These are phyloP conservation scores for Sparidentex hasta DNA, from an alignment of 2,797 vertebrate species.

Conservation along the genomic window DNA sequence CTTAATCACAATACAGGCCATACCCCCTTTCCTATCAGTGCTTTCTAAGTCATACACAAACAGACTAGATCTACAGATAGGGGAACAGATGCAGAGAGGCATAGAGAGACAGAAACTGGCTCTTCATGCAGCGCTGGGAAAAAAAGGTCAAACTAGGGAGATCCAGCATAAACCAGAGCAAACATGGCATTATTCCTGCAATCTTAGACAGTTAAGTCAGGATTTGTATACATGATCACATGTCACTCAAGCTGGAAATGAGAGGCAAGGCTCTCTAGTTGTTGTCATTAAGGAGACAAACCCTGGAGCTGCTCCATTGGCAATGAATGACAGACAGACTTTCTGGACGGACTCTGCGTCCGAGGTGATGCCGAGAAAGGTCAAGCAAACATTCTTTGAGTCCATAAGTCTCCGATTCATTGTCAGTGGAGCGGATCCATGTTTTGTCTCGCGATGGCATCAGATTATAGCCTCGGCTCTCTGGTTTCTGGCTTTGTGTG, in stretches of 20 bases:
- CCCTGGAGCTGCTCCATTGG: slow-evolving; percentile 66
- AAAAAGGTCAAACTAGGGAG: slow-evolving; percentile 34
- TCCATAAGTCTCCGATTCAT: slow-evolving; percentile 68
- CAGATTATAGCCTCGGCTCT: slow-evolving; percentile 56
- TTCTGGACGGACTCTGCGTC: slow-evolving; percentile 48
- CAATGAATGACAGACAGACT: slow-evolving; percentile 63
- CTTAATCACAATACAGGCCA: slow-evolving; percentile 53
- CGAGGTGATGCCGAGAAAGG: slow-evolving; percentile 62
- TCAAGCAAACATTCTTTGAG: slow-evolving; percentile 75
- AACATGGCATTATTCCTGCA: slow-evolving; percentile 41
- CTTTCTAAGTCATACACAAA: slow-evolving; percentile 59
- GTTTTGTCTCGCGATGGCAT: slow-evolving; percentile 66
- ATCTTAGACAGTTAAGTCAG: slow-evolving; percentile 40
- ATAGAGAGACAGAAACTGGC: slow-evolving; percentile 21
- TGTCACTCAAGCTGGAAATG: slow-evolving; percentile 58
- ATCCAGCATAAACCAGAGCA: slow-evolving; percentile 36
- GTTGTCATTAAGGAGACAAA: slow-evolving; percentile 61
- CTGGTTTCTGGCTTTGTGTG: slow-evolving; percentile 58
- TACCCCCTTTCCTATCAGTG: slow-evolving; percentile 37
- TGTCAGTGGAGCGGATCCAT: slow-evolving; percentile 63
- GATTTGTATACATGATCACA: slow-evolving; percentile 56
- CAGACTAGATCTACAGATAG: slow-evolving; percentile 60
- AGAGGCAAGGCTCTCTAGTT: slow-evolving; percentile 46
- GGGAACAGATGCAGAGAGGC: slow-evolving; percentile 39
- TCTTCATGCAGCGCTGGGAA: neutral